A percentile compares a stretch with the other conserved stretches of the same genome.
These are phyloP conservation scores for Etheostoma nigrum DNA, from an alignment of 2,797 vertebrate genomes.

Conservation along the genomic window DNA sequence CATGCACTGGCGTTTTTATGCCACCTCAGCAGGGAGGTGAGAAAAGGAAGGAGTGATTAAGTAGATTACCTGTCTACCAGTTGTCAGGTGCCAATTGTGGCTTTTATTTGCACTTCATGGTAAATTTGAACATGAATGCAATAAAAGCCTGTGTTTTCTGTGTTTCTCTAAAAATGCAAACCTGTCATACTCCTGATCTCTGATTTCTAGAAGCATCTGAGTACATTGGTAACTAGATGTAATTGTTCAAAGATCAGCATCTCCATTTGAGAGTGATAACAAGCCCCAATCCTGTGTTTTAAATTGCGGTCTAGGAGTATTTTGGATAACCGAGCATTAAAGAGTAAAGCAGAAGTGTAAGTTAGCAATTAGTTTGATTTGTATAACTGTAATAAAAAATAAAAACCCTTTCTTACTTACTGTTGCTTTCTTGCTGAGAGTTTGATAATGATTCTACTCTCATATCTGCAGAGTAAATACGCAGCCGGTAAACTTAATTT, in stretches of 20 bases:
- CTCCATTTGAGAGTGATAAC: background rate
- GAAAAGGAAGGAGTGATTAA: conserved; percentile 57
- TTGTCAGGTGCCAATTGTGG: conserved; percentile 45
- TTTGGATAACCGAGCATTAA: background rate
- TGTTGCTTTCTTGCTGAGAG: background rate
- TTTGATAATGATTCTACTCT: background rate
- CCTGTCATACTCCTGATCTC: background rate
- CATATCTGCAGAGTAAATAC: background rate
- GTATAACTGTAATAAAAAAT: background rate
- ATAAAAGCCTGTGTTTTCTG: background rate
- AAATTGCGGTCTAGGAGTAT: background rate
- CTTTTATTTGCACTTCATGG: conserved; percentile 42
- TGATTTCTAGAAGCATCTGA: background rate
- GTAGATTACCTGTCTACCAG: conserved; percentile 53
- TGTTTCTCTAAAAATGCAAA: background rate
- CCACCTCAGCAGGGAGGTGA: conserved; percentile 44
- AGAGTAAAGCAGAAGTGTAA: conserved; percentile 6
- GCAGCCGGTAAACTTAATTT: background rate
- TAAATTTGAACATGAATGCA: conserved; percentile 25
- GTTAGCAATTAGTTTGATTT: background rate
- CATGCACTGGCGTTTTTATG: conserved; percentile 46
- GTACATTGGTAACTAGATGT: background rate
- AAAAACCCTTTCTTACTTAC: background rate
- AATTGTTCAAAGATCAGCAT: background rate
- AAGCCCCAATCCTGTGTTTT: background rate